Evolutionary conservation across 2,113 vertebrate species (phyloP), one percentile per base, ranked within the genome.

Genomic region (Capra hircus): DNA sequence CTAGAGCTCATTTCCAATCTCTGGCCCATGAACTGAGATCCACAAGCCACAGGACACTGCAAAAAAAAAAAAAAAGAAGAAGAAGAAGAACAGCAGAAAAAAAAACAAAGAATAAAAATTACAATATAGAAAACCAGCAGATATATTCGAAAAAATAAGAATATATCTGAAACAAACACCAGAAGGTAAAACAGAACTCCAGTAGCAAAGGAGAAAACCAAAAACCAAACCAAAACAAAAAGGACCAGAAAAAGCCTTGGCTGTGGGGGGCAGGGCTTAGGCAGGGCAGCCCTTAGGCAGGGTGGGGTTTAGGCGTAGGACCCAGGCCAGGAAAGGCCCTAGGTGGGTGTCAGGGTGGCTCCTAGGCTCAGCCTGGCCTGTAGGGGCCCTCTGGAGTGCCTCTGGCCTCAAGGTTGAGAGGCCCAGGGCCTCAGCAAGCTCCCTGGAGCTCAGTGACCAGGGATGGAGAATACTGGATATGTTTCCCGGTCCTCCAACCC

Each of bases 401-500:
- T 10, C 43, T 80, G 77, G 27, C 27, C 43, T 80, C 43, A 5
- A 10, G 43, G 27, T 9, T 28, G 45, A 48, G 77, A 30, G 43
- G 77, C 7, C 4, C 2, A 30, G 43, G 77, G 27, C 43, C 27
- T 48, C 77, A 78, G 77, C 43, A 48, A 5, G 77, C 77, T 48
- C 77, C 43, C 43, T 10, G 27, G 43, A 30, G 43, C 43, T 48
- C 27, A 48, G 77, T 30, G 7, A 9, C 27, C 43, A 80, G 77
- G 77, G 19, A 13, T 40, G 27, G 77, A 28, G 10, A 9, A 48
- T 48, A 27, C 7, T 80, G 28, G 7, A 5, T 48, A 27, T 17
- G 2, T 80, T 80, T 10, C 27, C 4, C 2, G 0, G 16, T 30
- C 43, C 14, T 77, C 43, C 0, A 28, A 10, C 4, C 27, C 77